These are phyloP conservation scores for Aphis craccivora DNA, from an alignment of 1,140 invertebrate species.

Conservation along the genomic window DNA sequence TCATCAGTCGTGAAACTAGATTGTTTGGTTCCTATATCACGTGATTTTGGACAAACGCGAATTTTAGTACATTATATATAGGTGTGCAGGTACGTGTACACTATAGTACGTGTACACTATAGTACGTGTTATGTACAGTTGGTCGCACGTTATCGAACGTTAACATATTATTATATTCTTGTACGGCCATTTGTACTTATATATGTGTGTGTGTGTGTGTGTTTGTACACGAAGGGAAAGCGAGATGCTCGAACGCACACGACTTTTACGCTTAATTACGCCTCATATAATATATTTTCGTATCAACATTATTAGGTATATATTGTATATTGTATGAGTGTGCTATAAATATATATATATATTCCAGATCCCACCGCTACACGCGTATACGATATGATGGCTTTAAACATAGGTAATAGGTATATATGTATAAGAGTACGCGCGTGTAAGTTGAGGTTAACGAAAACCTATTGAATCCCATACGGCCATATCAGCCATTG, in stretches of 20 bases:
- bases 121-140: neutral
- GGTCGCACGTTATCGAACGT: neutral
- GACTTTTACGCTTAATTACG: slow-evolving; percentile 35
- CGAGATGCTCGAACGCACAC: slow-evolving; percentile 19
- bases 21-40: neutral
- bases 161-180: slow-evolving; percentile 4
- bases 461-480: neutral
- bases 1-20: neutral
- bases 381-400: neutral
- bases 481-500: neutral
- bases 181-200: neutral
- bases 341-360: neutral
- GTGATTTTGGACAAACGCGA: neutral
- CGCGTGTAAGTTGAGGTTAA: neutral
- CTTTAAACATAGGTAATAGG: neutral
- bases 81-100: neutral
- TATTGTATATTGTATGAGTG: neutral
- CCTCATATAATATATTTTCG: neutral
- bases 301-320: neutral
- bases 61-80: neutral
- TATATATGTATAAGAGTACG: neutral
- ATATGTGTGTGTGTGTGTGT: too few relatives aligned
- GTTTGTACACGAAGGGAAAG: neutral
- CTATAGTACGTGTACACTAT: neutral
- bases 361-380: neutral